Evolutionary conservation across 2,113 vertebrate genomes (phyloP).

Genomic region (Podarcis raffonei): DNA sequence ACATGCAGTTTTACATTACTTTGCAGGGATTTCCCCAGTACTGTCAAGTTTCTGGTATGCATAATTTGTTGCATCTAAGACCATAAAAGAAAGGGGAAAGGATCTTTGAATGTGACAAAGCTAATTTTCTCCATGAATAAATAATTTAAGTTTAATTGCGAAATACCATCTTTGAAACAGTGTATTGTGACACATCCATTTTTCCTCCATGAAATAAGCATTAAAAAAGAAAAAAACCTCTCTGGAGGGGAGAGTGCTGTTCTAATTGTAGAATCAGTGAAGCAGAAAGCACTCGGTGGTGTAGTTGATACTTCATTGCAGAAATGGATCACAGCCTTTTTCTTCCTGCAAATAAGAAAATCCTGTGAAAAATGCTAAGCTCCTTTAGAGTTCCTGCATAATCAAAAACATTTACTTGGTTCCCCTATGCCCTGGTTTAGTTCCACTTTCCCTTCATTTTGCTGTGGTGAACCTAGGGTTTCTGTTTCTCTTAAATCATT

Average conservation of each 20-base stretch:
- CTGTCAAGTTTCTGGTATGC: not conserved
- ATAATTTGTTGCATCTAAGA: not conserved
- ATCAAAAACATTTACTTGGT: not conserved
- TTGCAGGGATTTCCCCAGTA: not conserved
- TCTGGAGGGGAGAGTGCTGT: not conserved
- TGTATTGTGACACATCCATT: conserved; percentile 28
- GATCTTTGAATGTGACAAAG: conserved; percentile 6
- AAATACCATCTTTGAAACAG: conserved; percentile 27
- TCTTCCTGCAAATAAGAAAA: not conserved
- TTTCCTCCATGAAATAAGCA: conserved; percentile 19
- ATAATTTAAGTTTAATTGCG: conserved; percentile 28
- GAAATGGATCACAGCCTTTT: not conserved
- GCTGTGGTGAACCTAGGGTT: not conserved
- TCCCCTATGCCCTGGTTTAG: not conserved
- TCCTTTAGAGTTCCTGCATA: not conserved
- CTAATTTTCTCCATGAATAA: conserved; percentile 36
- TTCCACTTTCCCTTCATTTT: conserved; percentile 1
- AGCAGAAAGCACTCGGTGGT: conserved; percentile 20
- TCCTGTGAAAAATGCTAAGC: not conserved
- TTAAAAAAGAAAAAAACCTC: not conserved
- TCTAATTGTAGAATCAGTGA: conserved; percentile 26
- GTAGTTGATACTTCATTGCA: not conserved
- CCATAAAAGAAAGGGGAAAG: not conserved
- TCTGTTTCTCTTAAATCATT: not conserved
- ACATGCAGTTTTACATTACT: not conserved